Evolutionary conservation across 1,140 invertebrate species (phyloP).

Genomic region (Saxidomus purpurata): DNA sequence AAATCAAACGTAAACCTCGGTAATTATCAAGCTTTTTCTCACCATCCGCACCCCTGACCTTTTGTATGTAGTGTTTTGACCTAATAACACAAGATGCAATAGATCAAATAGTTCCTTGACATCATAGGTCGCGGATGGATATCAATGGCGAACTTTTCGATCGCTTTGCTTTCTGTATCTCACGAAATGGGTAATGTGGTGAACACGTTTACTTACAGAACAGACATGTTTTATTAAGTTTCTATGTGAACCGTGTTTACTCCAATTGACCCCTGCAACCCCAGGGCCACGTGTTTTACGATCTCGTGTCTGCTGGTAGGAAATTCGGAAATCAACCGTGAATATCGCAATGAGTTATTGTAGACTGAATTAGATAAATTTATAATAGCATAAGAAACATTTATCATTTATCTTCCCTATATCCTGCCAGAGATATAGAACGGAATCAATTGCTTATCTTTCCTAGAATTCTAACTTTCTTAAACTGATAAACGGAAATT

Average conservation of each 20-base stretch:
- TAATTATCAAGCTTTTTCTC: constrained; percentile 10
- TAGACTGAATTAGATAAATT: constrained; percentile 45
- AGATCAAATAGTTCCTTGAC: constrained; percentile 63
- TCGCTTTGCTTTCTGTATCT: constrained; percentile 38
- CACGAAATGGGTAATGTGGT: constrained; percentile 35
- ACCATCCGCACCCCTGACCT: constrained; percentile 10
- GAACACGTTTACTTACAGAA: constrained; percentile 44
- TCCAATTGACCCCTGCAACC: constrained; percentile 44
- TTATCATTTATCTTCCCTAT: constrained; percentile 18
- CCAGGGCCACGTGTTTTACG: constrained; percentile 53
- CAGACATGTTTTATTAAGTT: constrained; percentile 64
- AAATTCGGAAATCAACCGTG: constrained; percentile 50
- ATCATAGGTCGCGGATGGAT: constrained; percentile 40
- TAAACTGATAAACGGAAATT: neutral
- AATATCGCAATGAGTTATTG: constrained; percentile 65
- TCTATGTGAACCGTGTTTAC: constrained; percentile 49
- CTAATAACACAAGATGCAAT: constrained; percentile 46
- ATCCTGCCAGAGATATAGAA: neutral
- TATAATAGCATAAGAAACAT: constrained; percentile 19
- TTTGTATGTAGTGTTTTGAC: constrained; percentile 47
- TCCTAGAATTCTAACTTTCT: constrained; percentile 1
- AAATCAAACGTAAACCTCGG: neutral
- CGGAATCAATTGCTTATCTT: neutral
- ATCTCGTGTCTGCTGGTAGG: neutral
- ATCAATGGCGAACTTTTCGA: constrained; percentile 8